A percentile compares a stretch with the other conserved stretches of the same genome.
Evolutionary conservation across 2,888 invertebrate species (phyloP).

Genomic region (Uropetala carovei): DNA sequence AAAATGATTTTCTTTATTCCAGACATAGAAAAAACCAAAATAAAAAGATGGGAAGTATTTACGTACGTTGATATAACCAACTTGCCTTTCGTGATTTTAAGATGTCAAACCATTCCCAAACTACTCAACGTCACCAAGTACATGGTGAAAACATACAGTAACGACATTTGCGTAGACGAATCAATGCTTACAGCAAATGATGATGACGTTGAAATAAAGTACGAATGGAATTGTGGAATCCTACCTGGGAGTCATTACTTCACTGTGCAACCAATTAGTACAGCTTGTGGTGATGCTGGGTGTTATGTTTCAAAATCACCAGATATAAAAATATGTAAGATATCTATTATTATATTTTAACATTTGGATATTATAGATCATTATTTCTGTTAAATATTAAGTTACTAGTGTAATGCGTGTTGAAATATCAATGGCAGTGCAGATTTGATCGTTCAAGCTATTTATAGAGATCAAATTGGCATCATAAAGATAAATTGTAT

Average conservation of each 20-base stretch:
- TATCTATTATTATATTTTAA: too few species aligned
- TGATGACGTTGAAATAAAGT: not conserved
- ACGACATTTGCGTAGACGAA: not conserved
- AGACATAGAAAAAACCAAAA: too few species aligned
- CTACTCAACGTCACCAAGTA: not conserved
- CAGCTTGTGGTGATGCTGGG: not conserved
- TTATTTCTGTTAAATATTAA: too few species aligned
- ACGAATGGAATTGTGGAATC: conserved; percentile 42
- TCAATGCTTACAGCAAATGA: not conserved
- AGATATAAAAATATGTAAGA: conserved; percentile 26
- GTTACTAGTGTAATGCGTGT: too few species aligned
- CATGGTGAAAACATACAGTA: conserved; percentile 10
- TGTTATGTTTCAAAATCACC: conserved; percentile 37
- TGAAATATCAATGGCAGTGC: too few species aligned
- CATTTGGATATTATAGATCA: too few species aligned
- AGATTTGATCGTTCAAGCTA: too few species aligned
- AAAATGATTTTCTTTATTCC: too few species aligned
- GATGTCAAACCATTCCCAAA: not conserved
- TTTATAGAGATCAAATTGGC: too few species aligned
- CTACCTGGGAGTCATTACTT: conserved; percentile 42
- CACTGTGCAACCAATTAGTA: conserved; percentile 21
- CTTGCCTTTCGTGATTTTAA: not conserved
- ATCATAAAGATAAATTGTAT: too few species aligned
- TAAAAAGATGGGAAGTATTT: not conserved
- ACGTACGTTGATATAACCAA: not conserved